These are phyloP conservation scores for Amblyopsis rosae DNA, from an alignment of 2,113 vertebrate species.

Conservation along the genomic window DNA sequence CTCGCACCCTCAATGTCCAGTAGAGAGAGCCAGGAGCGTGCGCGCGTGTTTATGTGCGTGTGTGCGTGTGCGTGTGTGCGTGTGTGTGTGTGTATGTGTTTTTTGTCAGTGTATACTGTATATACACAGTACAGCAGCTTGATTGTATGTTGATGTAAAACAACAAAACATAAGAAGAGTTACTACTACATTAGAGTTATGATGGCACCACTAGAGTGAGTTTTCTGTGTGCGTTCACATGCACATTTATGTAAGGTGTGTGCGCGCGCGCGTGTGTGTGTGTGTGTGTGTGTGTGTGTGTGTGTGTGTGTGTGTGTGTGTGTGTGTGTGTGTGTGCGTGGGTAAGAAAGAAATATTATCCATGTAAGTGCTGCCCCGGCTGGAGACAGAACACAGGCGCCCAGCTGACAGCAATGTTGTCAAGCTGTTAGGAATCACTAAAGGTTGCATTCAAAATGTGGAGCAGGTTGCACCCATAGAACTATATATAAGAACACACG, in stretches of 20 bases:
- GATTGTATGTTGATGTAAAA: no score
- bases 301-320: background rate
- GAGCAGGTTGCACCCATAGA: no score
- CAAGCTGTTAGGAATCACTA: background rate
- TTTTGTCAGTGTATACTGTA: no score
- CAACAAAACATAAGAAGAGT: no score
- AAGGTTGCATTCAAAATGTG: no score
- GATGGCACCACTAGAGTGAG: no score
- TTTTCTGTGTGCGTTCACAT: conserved; percentile 7
- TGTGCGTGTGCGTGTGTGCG: conserved; percentile 16
- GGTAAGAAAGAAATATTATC: conserved; percentile 18
- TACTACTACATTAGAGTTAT: no score
- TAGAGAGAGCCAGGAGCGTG: conserved; percentile 72
- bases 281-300: conserved; percentile 14
- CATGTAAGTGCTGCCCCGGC: conserved; percentile 2
- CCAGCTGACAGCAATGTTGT: background rate
- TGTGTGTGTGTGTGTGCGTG: conserved; percentile 1
- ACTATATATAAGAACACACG: background rate
- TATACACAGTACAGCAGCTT: no score
- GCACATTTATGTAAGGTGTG: background rate
- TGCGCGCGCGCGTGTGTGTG: conserved; percentile 11
- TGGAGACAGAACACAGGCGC: background rate
- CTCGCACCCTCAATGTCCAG: conserved; percentile 96
- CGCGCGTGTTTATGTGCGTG: background rate
- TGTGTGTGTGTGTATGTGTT: conserved; percentile 2